These are phyloP conservation scores for Diadromus collaris DNA, from an alignment of 2,888 invertebrate species.

Conservation along the genomic window DNA sequence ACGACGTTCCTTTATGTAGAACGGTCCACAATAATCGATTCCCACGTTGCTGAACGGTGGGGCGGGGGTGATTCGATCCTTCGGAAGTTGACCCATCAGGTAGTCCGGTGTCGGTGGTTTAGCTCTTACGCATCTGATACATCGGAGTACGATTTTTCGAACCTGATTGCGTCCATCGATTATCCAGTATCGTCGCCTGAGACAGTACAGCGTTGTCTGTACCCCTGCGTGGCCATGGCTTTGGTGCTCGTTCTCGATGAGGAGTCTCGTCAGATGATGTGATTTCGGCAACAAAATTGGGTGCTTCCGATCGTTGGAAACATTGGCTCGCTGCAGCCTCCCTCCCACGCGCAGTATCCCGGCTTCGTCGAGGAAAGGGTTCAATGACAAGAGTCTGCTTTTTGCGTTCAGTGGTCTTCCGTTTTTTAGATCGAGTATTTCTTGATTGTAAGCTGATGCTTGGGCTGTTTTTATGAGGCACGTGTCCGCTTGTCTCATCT, in stretches of 20 bases:
- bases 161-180: slow-evolving; percentile 59
- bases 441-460: slow-evolving; percentile 2
- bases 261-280: slow-evolving; percentile 65
- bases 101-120: slow-evolving; percentile 21
- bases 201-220: slow-evolving; percentile 62
- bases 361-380: slow-evolving; percentile 60
- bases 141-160: slow-evolving; percentile 48
- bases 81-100: slow-evolving; percentile 52
- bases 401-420: slow-evolving; percentile 7
- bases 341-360: slow-evolving; percentile 68
- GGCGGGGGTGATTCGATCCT: slow-evolving; percentile 12
- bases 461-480: slow-evolving; percentile 16
- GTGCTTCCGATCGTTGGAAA: slow-evolving; percentile 60
- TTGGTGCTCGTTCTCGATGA: slow-evolving; percentile 64
- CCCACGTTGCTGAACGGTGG: slow-evolving; percentile 51
- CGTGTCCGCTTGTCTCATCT: background rate
- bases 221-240: slow-evolving; percentile 64
- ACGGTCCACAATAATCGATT: slow-evolving; percentile 59
- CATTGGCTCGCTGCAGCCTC: slow-evolving; percentile 62
- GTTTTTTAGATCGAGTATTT: slow-evolving; percentile 10
- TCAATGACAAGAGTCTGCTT: slow-evolving; percentile 21
- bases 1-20: slow-evolving; percentile 57
- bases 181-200: slow-evolving; percentile 65
- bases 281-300: slow-evolving; percentile 66
- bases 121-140: slow-evolving; percentile 42